Conservation (phyloP, 1,140 invertebrate genomes). For the Drosophila mauritiana region DNA sequence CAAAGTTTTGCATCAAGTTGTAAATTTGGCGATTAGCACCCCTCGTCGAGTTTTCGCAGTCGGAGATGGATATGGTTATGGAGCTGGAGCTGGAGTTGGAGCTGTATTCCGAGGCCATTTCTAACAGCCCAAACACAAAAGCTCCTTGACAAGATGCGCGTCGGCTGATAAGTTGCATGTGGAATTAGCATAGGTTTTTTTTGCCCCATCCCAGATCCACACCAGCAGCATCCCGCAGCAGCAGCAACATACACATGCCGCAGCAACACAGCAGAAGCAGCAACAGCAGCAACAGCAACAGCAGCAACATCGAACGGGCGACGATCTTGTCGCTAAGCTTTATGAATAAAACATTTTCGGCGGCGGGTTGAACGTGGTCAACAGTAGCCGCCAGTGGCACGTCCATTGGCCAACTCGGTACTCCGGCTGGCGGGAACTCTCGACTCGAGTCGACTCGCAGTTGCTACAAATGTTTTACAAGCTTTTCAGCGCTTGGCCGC, state of each 20-base stretch:
- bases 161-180: constrained; percentile 74
- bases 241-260: neutral
- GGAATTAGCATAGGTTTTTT: constrained; percentile 76
- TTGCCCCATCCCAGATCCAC: constrained; percentile 14
- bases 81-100: constrained; percentile 9
- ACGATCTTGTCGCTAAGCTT: constrained; percentile 77
- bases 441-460: constrained; percentile 57
- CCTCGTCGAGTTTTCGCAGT: constrained; percentile 68
- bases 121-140: constrained; percentile 62
- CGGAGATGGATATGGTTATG: constrained; percentile 27
- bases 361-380: constrained; percentile 65
- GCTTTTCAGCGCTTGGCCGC: constrained; percentile 79
- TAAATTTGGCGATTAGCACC: constrained; percentile 84
- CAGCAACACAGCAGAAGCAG: constrained; percentile 10
- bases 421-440: constrained; percentile 29
- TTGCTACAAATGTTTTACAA: constrained; percentile 83
- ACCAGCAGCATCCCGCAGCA: constrained; percentile 7
- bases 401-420: constrained; percentile 25
- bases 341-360: constrained; percentile 81
- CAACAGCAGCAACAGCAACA: constrained; percentile 12
- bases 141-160: constrained; percentile 74
- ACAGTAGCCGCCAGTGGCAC: constrained; percentile 61
- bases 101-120: constrained; percentile 40
- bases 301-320: constrained; percentile 58
- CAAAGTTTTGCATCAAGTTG: constrained; percentile 75